These are phyloP conservation scores for Azemiops feae DNA, from an alignment of 2,113 vertebrate genomes.

Conservation along the genomic window DNA sequence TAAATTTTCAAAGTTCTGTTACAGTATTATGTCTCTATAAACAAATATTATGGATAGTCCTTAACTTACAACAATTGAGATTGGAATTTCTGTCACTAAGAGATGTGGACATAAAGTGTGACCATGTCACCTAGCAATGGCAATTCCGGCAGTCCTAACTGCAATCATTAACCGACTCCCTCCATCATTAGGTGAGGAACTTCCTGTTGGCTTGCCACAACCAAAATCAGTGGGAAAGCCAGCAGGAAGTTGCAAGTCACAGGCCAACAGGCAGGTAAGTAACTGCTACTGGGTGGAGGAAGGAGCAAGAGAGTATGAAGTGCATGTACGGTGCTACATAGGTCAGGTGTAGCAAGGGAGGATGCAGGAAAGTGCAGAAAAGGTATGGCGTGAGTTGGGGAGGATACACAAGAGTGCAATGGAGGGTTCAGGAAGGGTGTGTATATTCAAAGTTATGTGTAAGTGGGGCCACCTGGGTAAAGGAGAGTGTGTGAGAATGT, in stretches of 20 bases:
- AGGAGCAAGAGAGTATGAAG: background rate
- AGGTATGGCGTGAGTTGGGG: background rate
- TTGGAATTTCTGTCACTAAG: background rate
- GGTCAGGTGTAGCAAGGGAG: background rate
- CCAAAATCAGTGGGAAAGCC: background rate
- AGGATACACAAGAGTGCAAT: background rate
- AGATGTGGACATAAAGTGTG: background rate
- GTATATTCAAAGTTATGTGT: background rate
- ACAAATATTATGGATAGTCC: background rate
- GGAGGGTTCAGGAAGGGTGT: background rate
- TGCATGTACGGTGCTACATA: background rate
- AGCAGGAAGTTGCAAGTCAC: background rate
- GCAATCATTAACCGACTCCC: background rate
- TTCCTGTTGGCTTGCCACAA: background rate
- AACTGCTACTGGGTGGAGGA: background rate
- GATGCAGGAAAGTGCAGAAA: background rate
- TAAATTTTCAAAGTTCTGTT: background rate
- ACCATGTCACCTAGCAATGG: background rate
- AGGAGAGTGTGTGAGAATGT: background rate
- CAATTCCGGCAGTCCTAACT: background rate
- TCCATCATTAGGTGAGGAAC: background rate
- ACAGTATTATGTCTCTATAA: background rate
- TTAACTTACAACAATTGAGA: background rate
- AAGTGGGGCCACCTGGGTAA: background rate
- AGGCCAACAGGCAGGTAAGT: background rate